Base-by-base conservation (phyloP, 2,113 vertebrate genomes). In the Seriola dumerili region DNA sequence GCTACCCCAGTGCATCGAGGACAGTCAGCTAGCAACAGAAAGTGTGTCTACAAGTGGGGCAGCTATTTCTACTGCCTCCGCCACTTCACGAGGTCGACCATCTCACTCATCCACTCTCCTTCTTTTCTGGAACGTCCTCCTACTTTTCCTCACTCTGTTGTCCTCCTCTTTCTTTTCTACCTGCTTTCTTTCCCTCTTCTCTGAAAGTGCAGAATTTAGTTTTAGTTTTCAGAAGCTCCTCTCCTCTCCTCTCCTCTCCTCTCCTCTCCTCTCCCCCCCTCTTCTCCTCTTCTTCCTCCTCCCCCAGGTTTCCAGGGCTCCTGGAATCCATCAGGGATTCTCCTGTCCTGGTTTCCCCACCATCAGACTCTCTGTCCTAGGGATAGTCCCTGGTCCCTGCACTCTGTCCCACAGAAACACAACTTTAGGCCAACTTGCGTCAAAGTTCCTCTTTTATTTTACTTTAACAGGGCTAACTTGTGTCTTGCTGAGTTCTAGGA, bases 11-110 rank as follows among this genome's bases (percentile, higher is more conserved):
- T 91, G 94, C 93, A 93, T 94, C 86, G 68, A 94, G 91, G 90
- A 94, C 93, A 95, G 81, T 85, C 85, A 78, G 83, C 88, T 80
- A 87, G 88, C 91, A 92, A 89, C 91, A 90, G 88, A 94, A 95
- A 95, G 91, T 94, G 75, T 95, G 81, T 94, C 93, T 91, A 92
- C 91, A 97, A 97, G 95, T 96, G 93, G 94, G 96, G 89, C 96
- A 96, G 92, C 94, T 96, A 95, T 95, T 96, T 96, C 93, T 87
- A 94, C 90, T 90, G 90, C 93, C 89, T 91, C 94, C 81, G 83
- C 89, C 89, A 92, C 93, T 93, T 91, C 76, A 86, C 81, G 73
- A 95, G 94, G 91, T 94, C 92, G 86, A 88, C 50, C 89, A 78
- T 70, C 42, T 91, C 85, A 90, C 91, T 94, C 91, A 71, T 92